Evolutionary conservation across 2,113 vertebrate genomes (phyloP), one percentile per base, ranked within the genome.

Genomic region (Xyrauchen texanus): DNA sequence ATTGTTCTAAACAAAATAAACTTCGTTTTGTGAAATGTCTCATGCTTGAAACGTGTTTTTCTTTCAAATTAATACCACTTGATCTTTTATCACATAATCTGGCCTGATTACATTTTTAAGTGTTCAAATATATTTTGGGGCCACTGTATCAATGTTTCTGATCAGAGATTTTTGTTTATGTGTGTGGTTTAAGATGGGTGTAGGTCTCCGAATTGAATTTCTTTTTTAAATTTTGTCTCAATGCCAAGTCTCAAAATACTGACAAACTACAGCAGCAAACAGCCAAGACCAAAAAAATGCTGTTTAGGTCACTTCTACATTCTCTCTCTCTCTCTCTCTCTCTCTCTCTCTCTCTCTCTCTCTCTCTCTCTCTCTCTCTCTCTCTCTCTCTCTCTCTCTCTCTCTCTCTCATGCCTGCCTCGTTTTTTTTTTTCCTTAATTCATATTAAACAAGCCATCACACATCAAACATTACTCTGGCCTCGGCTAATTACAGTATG

Each of bases 151-250:
- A 49, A 6, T 7, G 47, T 49, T 49, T 49, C 47, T 34, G 21
- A 34, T 49, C 47, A 49, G 47, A 34, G 21, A 34, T 34, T 34
- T 49, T 34, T 68, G 11, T 10, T 34, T 62, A 34, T 70, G 68
- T 42, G 53, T 87, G 89, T 80, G 88, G 87, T 91, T 87, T 81
- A 83, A 58, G 76, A 87, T 88, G 91, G 88, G 85, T 86, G 83
- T 91, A 88, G 85, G 87, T 88, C 90, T 92, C 90, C 87, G 87
- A 87, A 81, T 85, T 88, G 87, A 90, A 86, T 87, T 87, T 90
- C 85, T 87, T 87, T 88, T 87, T 86, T 90, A 1, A 34, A 34
- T 34, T 1, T 34, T 34, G 21, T 34, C 21, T 34, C 88, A 80
- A 70, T 88, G 88, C 88, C 88, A 90, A 84, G 86, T 89, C 89